Percentiles rank a stretch among this genome's conserved stretches.
These are phyloP conservation scores for Sipha flava DNA, from an alignment of 1,140 invertebrate genomes.

Conservation along the genomic window DNA sequence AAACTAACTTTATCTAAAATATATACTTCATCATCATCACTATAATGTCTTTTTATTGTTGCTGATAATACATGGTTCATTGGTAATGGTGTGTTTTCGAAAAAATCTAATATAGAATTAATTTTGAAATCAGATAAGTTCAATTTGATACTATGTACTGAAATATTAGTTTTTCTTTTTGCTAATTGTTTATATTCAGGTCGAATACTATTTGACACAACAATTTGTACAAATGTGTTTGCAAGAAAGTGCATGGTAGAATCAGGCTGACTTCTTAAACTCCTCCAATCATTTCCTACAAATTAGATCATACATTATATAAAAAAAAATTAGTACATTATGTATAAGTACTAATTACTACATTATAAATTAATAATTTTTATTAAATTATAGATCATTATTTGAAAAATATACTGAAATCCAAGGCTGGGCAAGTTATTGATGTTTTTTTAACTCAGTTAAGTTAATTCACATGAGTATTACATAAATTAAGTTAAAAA, in stretches of 20 bases:
- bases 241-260: constrained; percentile 68
- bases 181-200: constrained; percentile 66
- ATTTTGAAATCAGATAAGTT: constrained; percentile 70
- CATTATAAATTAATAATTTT: no score
- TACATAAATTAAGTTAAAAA: no score
- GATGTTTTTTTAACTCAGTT: no score
- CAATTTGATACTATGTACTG: constrained; percentile 61
- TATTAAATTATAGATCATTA: no score
- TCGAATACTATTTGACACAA: constrained; percentile 66
- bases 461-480: no score
- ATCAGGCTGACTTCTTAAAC: constrained; percentile 57
- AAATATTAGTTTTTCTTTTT: constrained; percentile 67
- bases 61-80: constrained; percentile 28
- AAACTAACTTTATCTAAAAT: background rate
- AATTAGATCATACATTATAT: constrained; percentile 39
- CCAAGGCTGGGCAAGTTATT: no score
- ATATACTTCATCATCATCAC: background rate
- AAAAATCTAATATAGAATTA: constrained; percentile 56
- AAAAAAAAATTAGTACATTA: no score
- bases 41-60: constrained; percentile 16
- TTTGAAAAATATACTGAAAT: no score
- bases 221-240: constrained; percentile 58
- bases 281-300: constrained; percentile 64
- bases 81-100: constrained; percentile 57
- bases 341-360: no score